phyloP scores from a whole-genome alignment of 2,888 invertebrate species.

The Penaeus monodon region DNA sequence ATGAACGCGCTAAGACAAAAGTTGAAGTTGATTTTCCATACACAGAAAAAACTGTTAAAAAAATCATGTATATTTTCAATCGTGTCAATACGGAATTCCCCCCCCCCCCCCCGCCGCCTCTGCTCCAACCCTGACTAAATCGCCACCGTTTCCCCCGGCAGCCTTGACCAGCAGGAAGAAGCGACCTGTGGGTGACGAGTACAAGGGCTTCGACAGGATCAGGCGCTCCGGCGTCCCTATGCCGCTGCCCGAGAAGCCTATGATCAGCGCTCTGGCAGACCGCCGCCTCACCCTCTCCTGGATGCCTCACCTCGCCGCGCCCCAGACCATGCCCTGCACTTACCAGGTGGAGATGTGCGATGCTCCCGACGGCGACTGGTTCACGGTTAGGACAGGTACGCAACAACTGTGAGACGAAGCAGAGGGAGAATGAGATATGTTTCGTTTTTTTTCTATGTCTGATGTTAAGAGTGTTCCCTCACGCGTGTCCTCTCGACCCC shows the following conservation, averaged over 20 bases:
- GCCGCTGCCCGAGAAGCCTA: conserved; percentile 89
- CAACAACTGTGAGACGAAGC: no score
- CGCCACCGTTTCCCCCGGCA: conserved; percentile 67
- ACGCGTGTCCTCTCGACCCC: neutral
- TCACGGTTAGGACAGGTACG: conserved; percentile 82
- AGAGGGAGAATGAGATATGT: no score
- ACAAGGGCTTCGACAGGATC: conserved; percentile 86
- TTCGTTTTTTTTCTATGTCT: no score
- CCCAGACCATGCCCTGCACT: conserved; percentile 89
- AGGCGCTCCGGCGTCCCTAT: conserved; percentile 86
- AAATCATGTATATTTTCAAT: no score
- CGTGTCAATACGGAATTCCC: neutral
- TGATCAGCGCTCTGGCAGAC: conserved; percentile 89
- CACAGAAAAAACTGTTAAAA: no score
- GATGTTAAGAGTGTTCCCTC: no score
- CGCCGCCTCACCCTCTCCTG: conserved; percentile 89
- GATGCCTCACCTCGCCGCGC: conserved; percentile 91
- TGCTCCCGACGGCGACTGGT: conserved; percentile 92
- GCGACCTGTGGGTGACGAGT: conserved; percentile 77
- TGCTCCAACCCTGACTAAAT: neutral
- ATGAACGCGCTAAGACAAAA: no score
- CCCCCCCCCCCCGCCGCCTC: neutral
- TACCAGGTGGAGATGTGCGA: conserved; percentile 96
- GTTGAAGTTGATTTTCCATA: no score
- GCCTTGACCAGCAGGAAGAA: conserved; percentile 75